Evolutionary conservation across 2,888 invertebrate species (phyloP), one percentile per base, ranked within the genome.

Genomic region (Oscheius sp.): DNA sequence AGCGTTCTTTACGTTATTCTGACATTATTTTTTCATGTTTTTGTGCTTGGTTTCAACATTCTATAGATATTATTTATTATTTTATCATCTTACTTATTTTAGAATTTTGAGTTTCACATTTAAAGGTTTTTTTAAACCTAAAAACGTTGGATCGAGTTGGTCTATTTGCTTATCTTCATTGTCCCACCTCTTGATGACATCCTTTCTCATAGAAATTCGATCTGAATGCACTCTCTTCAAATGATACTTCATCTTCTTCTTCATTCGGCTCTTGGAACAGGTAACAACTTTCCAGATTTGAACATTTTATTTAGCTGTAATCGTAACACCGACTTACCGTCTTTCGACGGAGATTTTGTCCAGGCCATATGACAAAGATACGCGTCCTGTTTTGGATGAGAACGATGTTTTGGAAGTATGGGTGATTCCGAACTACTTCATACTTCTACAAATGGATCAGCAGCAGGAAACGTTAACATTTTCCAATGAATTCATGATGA

Each of bases 381-480:
- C 33, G 2, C 17, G 65, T 14, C 65, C 65, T n/a, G 56, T 56
- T n/a, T 5, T 14, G 0, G 45, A 41, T 17, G 45, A 54, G 17
- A 30, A 54, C 9, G 45, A 65, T 38, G 45, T 54, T 8, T 17
- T 49, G 0, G 44, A 44, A 20, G 65, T 65, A 26, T 2, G 36
- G 0, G 67, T 78, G 5, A 71, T 72, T 32, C 78, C 78, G 8
- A 76, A 78, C 49, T 66, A 69, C 2, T 78, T 76, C 54, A 70
- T 74, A 20, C 51, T 78, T 1, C 64, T 78, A 0, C 45, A 69
- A 4, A 78, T 78, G 78, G 77, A 79, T 63, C 79, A 79, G 57
- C 73, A 72, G n/a, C 73, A 75, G 26, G 79, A 79, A 56, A 77
- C 79, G 1, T 77, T 79, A n/a, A 69, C 69, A 28, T 79, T 73